Evolutionary conservation across 1,140 invertebrate species (phyloP), one percentile per base, ranked within the genome.

Genomic region (Prorops nasuta): DNA sequence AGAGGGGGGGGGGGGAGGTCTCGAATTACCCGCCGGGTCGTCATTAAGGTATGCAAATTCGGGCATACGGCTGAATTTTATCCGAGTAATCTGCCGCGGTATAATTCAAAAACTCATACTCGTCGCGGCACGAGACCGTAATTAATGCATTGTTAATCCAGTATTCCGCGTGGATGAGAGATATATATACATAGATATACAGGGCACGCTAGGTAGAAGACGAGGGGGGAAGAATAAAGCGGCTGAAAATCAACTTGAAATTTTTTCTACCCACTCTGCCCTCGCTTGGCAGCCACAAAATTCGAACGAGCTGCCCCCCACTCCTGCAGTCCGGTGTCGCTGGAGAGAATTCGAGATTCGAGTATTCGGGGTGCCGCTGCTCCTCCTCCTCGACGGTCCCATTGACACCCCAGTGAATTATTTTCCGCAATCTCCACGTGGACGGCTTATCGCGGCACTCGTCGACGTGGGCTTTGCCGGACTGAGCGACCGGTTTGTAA

Each of bases 131-230:
- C 34, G 62, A 51, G 64, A 66, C n/a, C 49, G 63, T 71, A 73
- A 71, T 72, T 71, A 73, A 73, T 69, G 68, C 68, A 60, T 64
- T 61, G 63, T 67, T 67, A 69, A 71, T 71, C 57, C 54, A 60
- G 58, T 71, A 63, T 65, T 51, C 60, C 55, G 58, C 56, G 22
- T 15, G 28, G 8, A 9, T 10, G 10, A 28, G 15, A 35, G 15
- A 10, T 12, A 31, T 20, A 21, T 16, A 10, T 28, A 42, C 4
- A 42, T 15, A 14, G 21, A 45, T 41, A 58, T 38, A 44, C 17
- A 19, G 32, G 16, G 32, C 15, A 32, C 24, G 18, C 28, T 19
- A 36, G 17, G 4, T 4, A 8, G 21, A 18, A n/a, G n/a, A n/a
- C 18, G 15, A 40, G 35, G 22, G 34, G 21, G 8, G n/a, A 46